Evolutionary conservation across 2,888 invertebrate genomes (phyloP), one percentile per base, ranked within the genome.

Genomic region (Myathropa florea): DNA sequence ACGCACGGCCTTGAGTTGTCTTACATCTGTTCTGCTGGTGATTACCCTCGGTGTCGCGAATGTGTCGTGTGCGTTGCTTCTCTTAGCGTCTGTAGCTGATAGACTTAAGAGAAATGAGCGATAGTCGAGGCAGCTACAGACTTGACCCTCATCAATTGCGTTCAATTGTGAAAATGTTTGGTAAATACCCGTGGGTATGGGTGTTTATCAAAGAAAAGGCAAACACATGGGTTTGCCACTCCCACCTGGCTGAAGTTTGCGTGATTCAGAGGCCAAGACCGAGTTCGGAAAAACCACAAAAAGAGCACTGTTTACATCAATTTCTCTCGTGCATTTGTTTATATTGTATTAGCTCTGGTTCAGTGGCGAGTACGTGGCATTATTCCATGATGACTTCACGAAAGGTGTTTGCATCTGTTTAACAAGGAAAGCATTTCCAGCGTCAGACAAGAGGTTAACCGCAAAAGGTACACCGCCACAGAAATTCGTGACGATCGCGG

Each of bases 231-330:
- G 18, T 53, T 67, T 55, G 67, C 67, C 67, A 18, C 46, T 67
- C 67, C 67, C 30, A n/a, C 39, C 65, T 53, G 28, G 1, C 14
- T 14, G 9, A 7, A 24, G 57, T 12, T 14, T 14, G 30, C 46
- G 30, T 77, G 68, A 63, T 63, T 70, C 61, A 77, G 53, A 61
- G 21, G 26, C 4, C 33, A n/a, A 57, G 21, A 28, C 57, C 23
- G 12, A 2, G 14, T 24, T 70, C 68, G 68, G 36, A 26, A 70
- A 70, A 77, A 70, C 77, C 68, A 24, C 77, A 77, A 36, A 28
- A 36, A 18, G 21, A 77, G 28, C 24, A 26, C 18, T 53, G 30
- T 3, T 7, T 14, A 30, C 21, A 18, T 67, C 21, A 18, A 55
- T 55, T 28, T 55, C 26, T 21, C 46, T 23, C 18, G n/a, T 28